A percentile compares a stretch with the other conserved stretches of the same genome.
Evolutionary conservation across 2,797 vertebrate species (phyloP).

Genomic region (Trachops cirrhosus): DNA sequence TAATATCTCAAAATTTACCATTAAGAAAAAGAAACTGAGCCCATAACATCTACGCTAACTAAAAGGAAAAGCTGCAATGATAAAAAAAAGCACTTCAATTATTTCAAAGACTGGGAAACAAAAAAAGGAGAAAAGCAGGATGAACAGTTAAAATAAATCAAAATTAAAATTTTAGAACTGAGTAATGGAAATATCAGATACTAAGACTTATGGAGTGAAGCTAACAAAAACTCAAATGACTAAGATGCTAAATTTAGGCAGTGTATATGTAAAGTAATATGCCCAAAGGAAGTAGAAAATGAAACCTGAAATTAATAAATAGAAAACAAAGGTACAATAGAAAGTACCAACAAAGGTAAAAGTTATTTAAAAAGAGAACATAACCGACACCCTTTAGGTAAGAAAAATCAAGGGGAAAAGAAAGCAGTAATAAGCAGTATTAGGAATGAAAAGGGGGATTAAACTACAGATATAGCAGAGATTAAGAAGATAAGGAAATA

Average conservation of each 20-base stretch:
- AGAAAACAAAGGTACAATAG: not conserved
- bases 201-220: not conserved
- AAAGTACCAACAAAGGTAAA: not conserved
- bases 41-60: not conserved
- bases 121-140: not conserved
- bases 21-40: not conserved
- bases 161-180: not conserved
- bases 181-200: not conserved
- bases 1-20: not conserved
- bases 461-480: not conserved
- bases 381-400: not conserved
- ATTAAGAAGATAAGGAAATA: not conserved
- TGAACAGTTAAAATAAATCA: not conserved
- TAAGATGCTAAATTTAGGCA: not conserved
- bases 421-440: not conserved
- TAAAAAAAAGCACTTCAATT: not conserved
- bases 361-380: not conserved
- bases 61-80: not conserved
- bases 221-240: not conserved
- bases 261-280: not conserved
- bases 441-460: not conserved
- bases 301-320: no score
- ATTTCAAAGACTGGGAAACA: not conserved
- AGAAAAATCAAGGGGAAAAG: not conserved
- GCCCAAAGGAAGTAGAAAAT: not conserved